Base-by-base conservation (phyloP, 2,888 invertebrate genomes). In the Polyommatus icarus region DNA sequence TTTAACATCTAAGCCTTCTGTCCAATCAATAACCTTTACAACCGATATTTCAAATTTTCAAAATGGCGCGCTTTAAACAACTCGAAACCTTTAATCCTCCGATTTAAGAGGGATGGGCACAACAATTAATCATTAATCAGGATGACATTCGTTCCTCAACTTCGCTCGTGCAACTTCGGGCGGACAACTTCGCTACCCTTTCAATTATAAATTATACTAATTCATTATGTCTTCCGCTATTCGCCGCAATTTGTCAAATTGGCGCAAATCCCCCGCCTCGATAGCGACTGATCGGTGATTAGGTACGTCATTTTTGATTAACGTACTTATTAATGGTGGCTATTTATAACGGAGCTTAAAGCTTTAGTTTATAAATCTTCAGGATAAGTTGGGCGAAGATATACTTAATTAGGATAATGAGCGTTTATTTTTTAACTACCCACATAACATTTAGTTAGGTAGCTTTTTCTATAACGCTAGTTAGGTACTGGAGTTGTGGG, bases 131-230 rank as follows among this genome's bases (percentile, higher is more conserved):
- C 90, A 92, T 92, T 90, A 89, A 90, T 91, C 90, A 91, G 86
- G 83, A 84, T 87, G 91, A 91, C 91, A 89, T 90, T 88, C 90
- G 92, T 91, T 91, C 91, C 91, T 91, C 93, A 88, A 91, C 79
- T 79, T 87, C 85, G 89, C 82, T 82, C 84, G 80, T 82, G 84
- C 84, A 92, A 91, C 88, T 92, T 90, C 87, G 85, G 50, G 18
- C 54, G 18, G 82, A 84, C 84, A 92, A 91, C 88, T 92, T 90
- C 87, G 85, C 87, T 88, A 90, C 90, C 92, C 91, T 90, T 92
- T 91, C 92, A 90, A 92, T 92, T 92, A 91, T 91, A 88, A 93
- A 91, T 93, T 93, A 92, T 92, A 90, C 90, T 92, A 92, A 92
- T 90, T 91, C 89, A 90, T 91, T 91, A 92, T 90, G 87, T 91